phyloP scores from a whole-genome alignment of 1,140 invertebrate genomes.

The Hylaeus anthracinus region DNA sequence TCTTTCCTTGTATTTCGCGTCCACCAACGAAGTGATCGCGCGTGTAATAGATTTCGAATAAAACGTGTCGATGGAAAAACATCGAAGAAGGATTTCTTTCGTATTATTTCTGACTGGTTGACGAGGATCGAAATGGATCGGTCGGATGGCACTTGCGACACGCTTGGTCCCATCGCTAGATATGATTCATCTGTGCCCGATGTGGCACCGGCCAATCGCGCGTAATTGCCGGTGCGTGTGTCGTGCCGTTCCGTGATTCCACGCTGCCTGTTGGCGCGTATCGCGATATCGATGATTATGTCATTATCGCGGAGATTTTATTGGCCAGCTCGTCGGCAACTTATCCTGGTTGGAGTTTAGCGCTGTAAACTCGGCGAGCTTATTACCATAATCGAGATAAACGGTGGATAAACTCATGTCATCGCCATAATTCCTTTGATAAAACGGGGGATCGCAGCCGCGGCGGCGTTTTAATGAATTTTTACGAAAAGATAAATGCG shows the following conservation, averaged over 20 bases:
- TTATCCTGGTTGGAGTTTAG: slow-evolving; percentile 40
- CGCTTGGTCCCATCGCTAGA: neutral
- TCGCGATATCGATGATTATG: slow-evolving; percentile 53
- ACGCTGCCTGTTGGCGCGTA: slow-evolving; percentile 15
- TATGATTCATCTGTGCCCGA: neutral
- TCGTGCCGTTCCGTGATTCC: slow-evolving; percentile 9
- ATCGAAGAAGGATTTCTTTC: no score
- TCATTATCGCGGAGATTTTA: slow-evolving; percentile 37
- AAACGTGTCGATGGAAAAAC: no score
- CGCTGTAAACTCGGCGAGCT: slow-evolving; percentile 46
- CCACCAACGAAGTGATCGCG: no score
- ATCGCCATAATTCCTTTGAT: slow-evolving; percentile 45
- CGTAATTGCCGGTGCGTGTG: neutral
- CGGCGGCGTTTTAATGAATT: slow-evolving; percentile 41
- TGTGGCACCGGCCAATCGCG: no score
- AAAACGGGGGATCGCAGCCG: slow-evolving; percentile 15
- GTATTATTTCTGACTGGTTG: no score
- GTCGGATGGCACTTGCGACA: neutral
- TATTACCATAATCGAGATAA: slow-evolving; percentile 58
- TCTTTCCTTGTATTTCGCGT: no score
- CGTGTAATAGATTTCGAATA: no score
- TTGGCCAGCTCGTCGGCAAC: neutral
- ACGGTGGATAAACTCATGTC: slow-evolving; percentile 50
- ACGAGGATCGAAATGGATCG: no score
- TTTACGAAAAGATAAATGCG: slow-evolving; percentile 47